Base-by-base conservation (phyloP, 2,888 invertebrate genomes). In the Dynastes hyllus region DNA sequence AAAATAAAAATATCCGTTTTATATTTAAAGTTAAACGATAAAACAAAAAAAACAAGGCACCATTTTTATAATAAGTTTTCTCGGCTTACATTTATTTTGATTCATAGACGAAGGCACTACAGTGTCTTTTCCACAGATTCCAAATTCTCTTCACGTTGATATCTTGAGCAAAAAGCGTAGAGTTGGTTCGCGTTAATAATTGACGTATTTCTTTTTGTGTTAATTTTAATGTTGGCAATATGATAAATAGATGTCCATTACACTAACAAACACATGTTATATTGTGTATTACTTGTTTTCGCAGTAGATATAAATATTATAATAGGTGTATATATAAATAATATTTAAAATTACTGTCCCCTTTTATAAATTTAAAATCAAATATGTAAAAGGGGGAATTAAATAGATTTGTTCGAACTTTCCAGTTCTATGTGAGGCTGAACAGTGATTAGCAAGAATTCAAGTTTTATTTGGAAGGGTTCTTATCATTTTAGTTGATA, bases 161-260 rank as follows among this genome's bases (percentile, higher is more conserved):
- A 75, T 45, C 27, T 75, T 75, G 73, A 75, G 73, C 73, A 75
- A 75, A n/a, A 16, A 40, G 51, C 51, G 22, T 69, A 29, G 69
- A 22, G 50, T 45, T 45, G 45, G 11, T 45, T 45, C 11, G 45
- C 11, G 11, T 45, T 45, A 45, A 69, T 69, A 69, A 69, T 69
- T 69, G 69, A 53, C 69, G 69, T 69, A 61, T 75, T 58, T n/a
- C 9, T 58, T 73, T 51, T 22, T 40, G 8, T 22, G 22, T 8
- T 58, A 16, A 58, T 22, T 40, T 32, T 70, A 27, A 2, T 27
- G 51, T 66, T 69, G 50, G 53, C 69, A 69, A 69, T 51, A 51
- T 11, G 27, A 32, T 32, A 32, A 63, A 45, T 37, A 37, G 8
- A 8, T 45, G 11, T 45, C 45, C 2, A 5, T 45, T 6, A 45